These are phyloP conservation scores for Zosterops pallidus DNA, from an alignment of 2,113 vertebrate species.

Conservation along the genomic window DNA sequence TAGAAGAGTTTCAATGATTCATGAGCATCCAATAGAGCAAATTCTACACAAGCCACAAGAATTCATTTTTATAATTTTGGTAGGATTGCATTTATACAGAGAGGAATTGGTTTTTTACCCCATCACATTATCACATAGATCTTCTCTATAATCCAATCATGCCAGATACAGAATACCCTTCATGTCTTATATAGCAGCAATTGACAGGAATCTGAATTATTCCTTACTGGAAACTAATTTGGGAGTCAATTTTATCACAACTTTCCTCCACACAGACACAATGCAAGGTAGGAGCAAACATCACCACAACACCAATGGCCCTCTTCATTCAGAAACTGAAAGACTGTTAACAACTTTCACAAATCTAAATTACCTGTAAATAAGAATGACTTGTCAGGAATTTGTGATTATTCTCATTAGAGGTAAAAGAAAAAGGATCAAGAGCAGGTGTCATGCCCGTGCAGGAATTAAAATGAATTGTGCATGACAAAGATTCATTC, in stretches of 20 bases:
- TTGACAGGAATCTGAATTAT: background rate
- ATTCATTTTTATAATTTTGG: background rate
- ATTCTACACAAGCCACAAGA: background rate
- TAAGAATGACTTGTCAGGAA: background rate
- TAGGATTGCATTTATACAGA: background rate
- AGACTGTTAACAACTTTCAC: background rate
- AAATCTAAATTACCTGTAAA: background rate
- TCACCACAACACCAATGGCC: too few relatives aligned
- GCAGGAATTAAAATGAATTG: constrained; percentile 54
- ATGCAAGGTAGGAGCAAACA: background rate
- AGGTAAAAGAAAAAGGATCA: constrained; percentile 38
- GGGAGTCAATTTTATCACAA: background rate
- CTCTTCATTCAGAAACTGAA: background rate
- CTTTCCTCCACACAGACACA: background rate
- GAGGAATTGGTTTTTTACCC: background rate
- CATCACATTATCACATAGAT: background rate
- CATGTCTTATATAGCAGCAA: background rate
- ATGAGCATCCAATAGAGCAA: background rate
- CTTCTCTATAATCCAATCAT: background rate
- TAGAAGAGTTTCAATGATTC: background rate
- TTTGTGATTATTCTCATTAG: constrained; percentile 31
- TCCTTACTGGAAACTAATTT: background rate
- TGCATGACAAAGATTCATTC: constrained; percentile 15
- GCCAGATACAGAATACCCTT: background rate
- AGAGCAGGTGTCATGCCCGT: constrained; percentile 24